These are phyloP conservation scores for Cervus canadensis DNA, from an alignment of 2,113 vertebrate species.

Conservation along the genomic window DNA sequence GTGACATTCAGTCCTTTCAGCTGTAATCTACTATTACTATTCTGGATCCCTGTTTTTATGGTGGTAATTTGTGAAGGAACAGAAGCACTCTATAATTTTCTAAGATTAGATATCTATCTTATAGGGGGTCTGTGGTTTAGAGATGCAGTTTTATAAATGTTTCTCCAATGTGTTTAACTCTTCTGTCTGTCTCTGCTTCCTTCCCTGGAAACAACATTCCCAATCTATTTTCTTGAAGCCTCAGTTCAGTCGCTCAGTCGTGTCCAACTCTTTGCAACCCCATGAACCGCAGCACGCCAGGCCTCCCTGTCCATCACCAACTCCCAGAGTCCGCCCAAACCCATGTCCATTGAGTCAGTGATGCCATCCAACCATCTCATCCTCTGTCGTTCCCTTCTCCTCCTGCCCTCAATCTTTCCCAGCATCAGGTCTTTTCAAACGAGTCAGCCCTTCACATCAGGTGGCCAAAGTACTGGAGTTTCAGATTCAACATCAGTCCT, in stretches of 20 bases:
- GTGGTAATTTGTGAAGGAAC: not conserved
- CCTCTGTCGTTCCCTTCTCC: fast-evolving
- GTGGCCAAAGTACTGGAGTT: not conserved
- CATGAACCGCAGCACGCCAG: fast-evolving
- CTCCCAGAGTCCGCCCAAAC: not conserved
- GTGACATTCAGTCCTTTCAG: not conserved
- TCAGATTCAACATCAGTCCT: not conserved
- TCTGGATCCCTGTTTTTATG: not conserved
- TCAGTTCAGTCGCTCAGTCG: not conserved
- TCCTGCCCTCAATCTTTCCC: not conserved
- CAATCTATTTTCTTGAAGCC: not conserved
- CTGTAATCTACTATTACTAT: not conserved
- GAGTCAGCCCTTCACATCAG: fast-evolving
- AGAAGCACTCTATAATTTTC: not conserved
- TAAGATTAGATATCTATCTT: not conserved
- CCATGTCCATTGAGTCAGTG: fast-evolving
- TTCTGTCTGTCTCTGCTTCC: not conserved
- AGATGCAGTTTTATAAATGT: not conserved
- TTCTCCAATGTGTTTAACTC: not conserved
- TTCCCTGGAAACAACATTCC: not conserved
- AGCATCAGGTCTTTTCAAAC: not conserved
- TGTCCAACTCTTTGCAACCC: not conserved
- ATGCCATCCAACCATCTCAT: not conserved
- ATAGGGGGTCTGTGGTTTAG: not conserved
- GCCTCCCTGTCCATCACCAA: not conserved